Conservation (phyloP, 2,888 invertebrate genomes). For the Leucozona laternaria region DNA sequence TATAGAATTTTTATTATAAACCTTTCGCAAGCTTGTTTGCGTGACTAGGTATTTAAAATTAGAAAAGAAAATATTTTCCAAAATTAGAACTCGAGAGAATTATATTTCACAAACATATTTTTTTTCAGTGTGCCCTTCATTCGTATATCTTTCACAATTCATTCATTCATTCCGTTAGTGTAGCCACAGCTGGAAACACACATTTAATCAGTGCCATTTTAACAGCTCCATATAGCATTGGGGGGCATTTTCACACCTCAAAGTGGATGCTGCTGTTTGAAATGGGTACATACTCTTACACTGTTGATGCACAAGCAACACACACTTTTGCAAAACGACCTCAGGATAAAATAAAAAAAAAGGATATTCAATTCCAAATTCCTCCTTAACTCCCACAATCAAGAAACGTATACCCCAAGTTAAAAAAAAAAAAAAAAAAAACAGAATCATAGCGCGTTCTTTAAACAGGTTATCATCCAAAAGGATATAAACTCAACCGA, state of each 20-base stretch:
- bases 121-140: background rate
- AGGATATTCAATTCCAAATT: conserved; percentile 11
- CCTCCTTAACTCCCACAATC: background rate
- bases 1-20: too few species aligned
- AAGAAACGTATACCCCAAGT: background rate
- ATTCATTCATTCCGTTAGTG: conserved; percentile 10
- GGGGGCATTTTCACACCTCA: conserved; percentile 62
- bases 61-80: too few species aligned
- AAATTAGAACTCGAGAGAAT: too few species aligned
- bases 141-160: background rate
- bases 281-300: background rate
- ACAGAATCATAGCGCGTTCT: conserved; percentile 39
- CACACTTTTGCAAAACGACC: conserved; percentile 1
- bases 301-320: background rate
- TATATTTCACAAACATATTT: too few species aligned
- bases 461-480: conserved; percentile 65
- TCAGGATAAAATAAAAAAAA: conserved; percentile 7
- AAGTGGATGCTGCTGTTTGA: conserved; percentile 18
- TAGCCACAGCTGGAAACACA: conserved; percentile 54
- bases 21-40: too few species aligned
- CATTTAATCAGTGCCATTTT: conserved; percentile 56
- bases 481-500: conserved; percentile 53
- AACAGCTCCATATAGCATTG: conserved; percentile 34
- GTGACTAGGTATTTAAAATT: too few species aligned
- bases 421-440: conserved; percentile 4